Evolutionary conservation across 2,888 invertebrate genomes (phyloP), one percentile per base, ranked within the genome.

Genomic region (Tachina lurida): DNA sequence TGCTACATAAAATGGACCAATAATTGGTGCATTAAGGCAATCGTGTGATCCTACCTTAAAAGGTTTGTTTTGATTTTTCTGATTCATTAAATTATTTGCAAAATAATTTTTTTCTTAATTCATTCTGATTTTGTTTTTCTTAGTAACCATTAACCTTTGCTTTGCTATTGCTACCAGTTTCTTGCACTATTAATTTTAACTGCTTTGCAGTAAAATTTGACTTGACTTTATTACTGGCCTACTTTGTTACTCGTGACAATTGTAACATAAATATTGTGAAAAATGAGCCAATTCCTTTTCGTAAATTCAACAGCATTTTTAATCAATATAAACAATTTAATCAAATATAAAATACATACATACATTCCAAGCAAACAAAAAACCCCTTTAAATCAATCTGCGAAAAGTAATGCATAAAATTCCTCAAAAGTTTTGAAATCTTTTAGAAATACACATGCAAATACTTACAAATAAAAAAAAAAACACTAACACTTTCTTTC

Each of bases 351-450:
- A 43, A 41, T 2, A 49, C 13, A 47, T 56, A 9, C 17, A 39
- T 43, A 2, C 31, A 3, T 17, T 7, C 5, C 41, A 12, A 68
- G 22, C 43, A 74, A 58, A 58, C 0, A 5, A 31, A 31, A 31
- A 31, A 5, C 31, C 31, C 0, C 10, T 43, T 39, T 63, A 71
- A 80, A 80, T 84, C 65, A 71, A 84, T 71, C 56, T 60, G 60
- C 39, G n/a, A 52, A 43, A 62, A 52, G 62, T 19, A 63, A 19
- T n/a, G 47, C 63, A 73, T 62, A 76, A 76, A 76, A 85, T 68
- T 49, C 56, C 60, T 70, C 1, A 65, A 77, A 77, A 67, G 10
- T 17, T 60, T 19, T 43, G 19, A 52, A 52, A 17, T 41, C 52
- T 7, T 43, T 62, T n/a, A 62, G n/a, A 31, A 22, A 58, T 9